Conservation (phyloP, 2,888 invertebrate species). For the Orchestes rusci region DNA sequence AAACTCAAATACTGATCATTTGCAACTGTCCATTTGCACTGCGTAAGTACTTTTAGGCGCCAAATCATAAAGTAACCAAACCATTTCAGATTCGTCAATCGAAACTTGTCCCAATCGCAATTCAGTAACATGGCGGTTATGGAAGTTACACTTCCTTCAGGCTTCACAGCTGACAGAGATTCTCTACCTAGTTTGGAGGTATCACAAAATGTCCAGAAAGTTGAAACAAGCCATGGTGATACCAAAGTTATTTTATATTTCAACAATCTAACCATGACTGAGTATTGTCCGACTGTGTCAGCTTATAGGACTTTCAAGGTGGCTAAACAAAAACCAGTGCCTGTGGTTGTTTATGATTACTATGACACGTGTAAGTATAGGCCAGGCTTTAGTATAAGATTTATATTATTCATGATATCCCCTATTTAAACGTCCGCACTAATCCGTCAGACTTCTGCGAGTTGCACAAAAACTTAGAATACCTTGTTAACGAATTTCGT, state of each 20-base stretch:
- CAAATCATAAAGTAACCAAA: constrained; percentile 4
- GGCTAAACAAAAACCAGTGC: constrained; percentile 77
- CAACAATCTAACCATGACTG: constrained; percentile 54
- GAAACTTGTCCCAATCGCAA: constrained; percentile 52
- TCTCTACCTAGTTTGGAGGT: constrained; percentile 57
- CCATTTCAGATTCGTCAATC: constrained; percentile 54
- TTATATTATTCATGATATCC: constrained; percentile 3
- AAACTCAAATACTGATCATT: constrained; percentile 65
- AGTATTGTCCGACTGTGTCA: constrained; percentile 77
- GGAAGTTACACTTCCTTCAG: constrained; percentile 83
- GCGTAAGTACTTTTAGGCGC: constrained; percentile 48
- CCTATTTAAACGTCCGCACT: too few relatives aligned
- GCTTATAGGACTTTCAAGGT: constrained; percentile 78
- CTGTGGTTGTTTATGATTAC: constrained; percentile 81
- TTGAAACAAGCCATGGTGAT: constrained; percentile 62
- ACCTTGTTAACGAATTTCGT: too few relatives aligned
- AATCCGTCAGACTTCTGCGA: too few relatives aligned
- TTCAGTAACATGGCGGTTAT: constrained; percentile 86
- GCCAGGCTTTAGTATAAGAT: not conserved
- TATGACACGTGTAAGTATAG: constrained; percentile 79
- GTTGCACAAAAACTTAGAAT: too few relatives aligned
- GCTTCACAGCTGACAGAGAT: constrained; percentile 77
- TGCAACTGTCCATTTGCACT: constrained; percentile 76
- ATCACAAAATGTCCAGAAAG: constrained; percentile 55
- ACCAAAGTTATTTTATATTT: constrained; percentile 64